Conservation (phyloP, 2,113 vertebrate genomes). For the Bettongia penicillata region DNA sequence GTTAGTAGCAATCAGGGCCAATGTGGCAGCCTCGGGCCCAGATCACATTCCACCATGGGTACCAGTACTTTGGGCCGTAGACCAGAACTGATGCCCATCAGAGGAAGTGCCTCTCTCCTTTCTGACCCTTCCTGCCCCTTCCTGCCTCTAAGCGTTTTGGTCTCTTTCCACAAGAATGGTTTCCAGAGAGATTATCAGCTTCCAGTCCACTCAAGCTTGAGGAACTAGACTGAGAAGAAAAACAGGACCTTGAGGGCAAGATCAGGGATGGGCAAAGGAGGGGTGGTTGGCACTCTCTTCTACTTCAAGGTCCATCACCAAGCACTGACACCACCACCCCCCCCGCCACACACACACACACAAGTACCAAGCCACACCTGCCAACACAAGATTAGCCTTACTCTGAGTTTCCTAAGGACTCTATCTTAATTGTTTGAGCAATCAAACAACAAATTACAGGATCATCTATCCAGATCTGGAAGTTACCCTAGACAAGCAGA, state of each 20-base stretch:
- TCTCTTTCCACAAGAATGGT: neutral
- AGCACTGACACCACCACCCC: neutral
- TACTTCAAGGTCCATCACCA: neutral
- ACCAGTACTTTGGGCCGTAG: neutral
- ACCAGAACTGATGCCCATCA: neutral
- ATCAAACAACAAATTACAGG: neutral
- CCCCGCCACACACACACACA: neutral
- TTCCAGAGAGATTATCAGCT: neutral
- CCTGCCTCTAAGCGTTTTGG: neutral
- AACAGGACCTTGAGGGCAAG: neutral
- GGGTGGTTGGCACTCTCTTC: neutral
- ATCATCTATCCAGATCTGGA: neutral
- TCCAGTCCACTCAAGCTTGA: neutral
- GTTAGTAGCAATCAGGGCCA: neutral
- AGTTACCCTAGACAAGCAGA: neutral
- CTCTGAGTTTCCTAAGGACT: neutral
- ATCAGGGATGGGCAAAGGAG: neutral
- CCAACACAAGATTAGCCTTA: neutral
- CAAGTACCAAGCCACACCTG: neutral
- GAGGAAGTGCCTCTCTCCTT: neutral
- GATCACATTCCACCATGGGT: neutral
- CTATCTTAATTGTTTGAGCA: neutral
- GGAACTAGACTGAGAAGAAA: neutral
- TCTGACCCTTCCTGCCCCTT: neutral
- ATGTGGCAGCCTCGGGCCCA: neutral